phyloP scores from a whole-genome alignment of 64 coral and sea anemone species.

The Hydrozoanthus tunicans region DNA sequence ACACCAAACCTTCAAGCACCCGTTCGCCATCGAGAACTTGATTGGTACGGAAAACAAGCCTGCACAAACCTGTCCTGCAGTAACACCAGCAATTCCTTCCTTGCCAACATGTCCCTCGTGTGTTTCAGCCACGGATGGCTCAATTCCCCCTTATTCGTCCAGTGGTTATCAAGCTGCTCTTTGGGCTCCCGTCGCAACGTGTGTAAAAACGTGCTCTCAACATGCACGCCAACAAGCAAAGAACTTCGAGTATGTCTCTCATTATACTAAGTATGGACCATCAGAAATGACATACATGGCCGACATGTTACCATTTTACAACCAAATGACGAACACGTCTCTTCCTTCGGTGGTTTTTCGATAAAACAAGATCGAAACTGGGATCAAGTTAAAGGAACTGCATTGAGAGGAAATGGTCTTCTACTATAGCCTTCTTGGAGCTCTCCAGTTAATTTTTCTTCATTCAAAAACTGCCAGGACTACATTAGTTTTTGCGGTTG shows the following conservation, averaged over 20 bases:
- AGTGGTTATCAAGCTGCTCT: constrained; percentile 69
- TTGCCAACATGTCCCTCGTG: constrained; percentile 87
- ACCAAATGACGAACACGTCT: constrained; percentile 52
- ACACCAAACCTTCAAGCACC: constrained; percentile 84
- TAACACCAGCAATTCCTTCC: constrained; percentile 65
- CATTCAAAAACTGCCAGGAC: constrained; percentile 23
- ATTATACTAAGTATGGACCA: constrained; percentile 45
- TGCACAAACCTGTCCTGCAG: constrained; percentile 47
- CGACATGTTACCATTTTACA: constrained; percentile 62
- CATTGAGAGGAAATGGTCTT: neutral
- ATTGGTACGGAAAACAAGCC: constrained; percentile 81
- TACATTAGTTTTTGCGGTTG: constrained; percentile 32
- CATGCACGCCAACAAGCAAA: constrained; percentile 56
- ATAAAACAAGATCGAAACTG: neutral
- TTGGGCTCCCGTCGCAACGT: constrained; percentile 74
- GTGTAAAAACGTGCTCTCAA: constrained; percentile 83
- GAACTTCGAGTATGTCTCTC: constrained; percentile 52
- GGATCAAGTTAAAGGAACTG: neutral
- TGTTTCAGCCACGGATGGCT: constrained; percentile 46
- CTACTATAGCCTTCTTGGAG: neutral
- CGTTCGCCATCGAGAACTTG: constrained; percentile 96
- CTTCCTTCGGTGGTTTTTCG: constrained; percentile 50
- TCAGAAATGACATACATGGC: constrained; percentile 55
- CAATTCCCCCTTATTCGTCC: constrained; percentile 18
- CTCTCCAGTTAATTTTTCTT: constrained; percentile 42